phyloP scores from a whole-genome alignment of 2,888 invertebrate species.

The Vannuccia rotundouncinata region DNA sequence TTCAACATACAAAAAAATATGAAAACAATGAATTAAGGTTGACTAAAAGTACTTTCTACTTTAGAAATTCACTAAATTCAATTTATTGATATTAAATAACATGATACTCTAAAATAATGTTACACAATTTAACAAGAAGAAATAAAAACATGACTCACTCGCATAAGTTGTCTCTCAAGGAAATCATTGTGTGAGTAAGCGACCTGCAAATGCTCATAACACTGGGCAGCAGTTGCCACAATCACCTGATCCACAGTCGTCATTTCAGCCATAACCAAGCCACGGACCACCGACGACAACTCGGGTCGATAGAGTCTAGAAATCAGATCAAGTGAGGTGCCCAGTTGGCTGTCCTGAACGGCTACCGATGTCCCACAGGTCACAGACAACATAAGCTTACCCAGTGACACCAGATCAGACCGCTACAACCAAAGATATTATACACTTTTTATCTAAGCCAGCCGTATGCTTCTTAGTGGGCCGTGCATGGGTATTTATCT shows the following conservation, averaged over 20 bases:
- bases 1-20: too few species aligned
- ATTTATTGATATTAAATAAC: too few species aligned
- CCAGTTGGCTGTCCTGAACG: constrained; percentile 21
- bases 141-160: too few species aligned
- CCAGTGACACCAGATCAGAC: constrained; percentile 23
- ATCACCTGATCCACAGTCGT: constrained; percentile 22
- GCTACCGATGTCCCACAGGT: constrained; percentile 32
- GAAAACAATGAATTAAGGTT: too few species aligned
- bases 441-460: not conserved
- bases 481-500: not conserved
- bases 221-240: constrained; percentile 27
- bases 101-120: too few species aligned
- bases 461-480: not conserved
- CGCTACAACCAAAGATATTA: not conserved
- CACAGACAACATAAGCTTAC: constrained; percentile 32
- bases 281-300: not conserved
- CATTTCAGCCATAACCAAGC: constrained; percentile 12
- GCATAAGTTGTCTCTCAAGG: constrained; percentile 33
- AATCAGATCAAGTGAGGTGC: constrained; percentile 25
- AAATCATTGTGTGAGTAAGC: constrained; percentile 31
- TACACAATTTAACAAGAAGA: too few species aligned
- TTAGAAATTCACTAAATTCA: too few species aligned
- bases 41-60: too few species aligned
- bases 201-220: constrained; percentile 29
- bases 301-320: constrained; percentile 25